These are phyloP conservation scores for Nipponia nippon DNA, from an alignment of 2,113 vertebrate genomes.

Conservation along the genomic window DNA sequence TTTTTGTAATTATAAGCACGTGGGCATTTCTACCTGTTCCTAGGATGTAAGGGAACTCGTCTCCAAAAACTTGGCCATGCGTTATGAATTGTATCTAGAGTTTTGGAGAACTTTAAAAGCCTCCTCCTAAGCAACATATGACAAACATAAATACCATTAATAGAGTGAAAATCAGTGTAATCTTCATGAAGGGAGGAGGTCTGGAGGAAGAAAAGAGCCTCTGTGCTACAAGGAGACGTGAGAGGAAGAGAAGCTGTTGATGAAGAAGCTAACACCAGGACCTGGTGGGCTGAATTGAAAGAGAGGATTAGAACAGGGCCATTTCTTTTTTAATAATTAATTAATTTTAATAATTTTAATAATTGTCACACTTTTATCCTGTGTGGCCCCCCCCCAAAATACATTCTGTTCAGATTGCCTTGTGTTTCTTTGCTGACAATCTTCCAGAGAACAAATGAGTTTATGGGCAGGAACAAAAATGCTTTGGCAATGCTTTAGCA, in stretches of 20 bases:
- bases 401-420: neutral
- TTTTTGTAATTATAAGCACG: neutral
- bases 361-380: neutral
- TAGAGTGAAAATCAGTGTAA: neutral
- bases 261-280: neutral
- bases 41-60: neutral
- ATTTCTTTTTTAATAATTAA: neutral
- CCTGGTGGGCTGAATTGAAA: neutral
- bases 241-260: neutral
- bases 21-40: neutral
- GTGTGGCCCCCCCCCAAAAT: neutral
- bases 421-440: neutral
- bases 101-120: neutral
- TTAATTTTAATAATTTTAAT: too few species aligned
- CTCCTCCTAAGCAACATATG: neutral
- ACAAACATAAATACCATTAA: neutral
- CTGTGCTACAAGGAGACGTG: neutral
- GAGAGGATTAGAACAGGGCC: neutral
- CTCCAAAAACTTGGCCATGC: neutral
- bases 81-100: neutral
- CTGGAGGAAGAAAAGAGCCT: neutral
- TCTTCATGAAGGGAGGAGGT: neutral
- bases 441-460: slow-evolving; percentile 20
- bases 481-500: neutral
- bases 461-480: slow-evolving; percentile 6